Evolutionary conservation across 2,888 invertebrate genomes (phyloP), one percentile per base, ranked within the genome.

Genomic region (Chydorus sphaericus): DNA sequence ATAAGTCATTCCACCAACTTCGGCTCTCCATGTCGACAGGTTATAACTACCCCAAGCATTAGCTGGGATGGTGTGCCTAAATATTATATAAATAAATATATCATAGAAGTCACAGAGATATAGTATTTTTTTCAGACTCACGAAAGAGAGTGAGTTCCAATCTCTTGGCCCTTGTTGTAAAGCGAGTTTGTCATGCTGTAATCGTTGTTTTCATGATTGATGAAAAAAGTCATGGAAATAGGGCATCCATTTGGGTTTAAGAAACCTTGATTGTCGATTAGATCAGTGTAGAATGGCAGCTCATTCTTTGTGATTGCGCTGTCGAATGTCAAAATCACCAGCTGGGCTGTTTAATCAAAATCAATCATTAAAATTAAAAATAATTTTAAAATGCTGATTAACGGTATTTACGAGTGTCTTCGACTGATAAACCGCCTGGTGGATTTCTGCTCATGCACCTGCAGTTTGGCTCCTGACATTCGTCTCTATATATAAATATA

Each of bases 131-230:
- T 5, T 6, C 8, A 18, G 7, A 52, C 52, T 33, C 23, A 52
- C 52, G 67, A 64, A 14, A 84, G 77, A 5, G 83, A 83, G 66
- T 84, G 83, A 1, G 83, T 70, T 0, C 79, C 82, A 2, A 85
- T 79, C 68, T 84, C 83, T 59, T 77, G 79, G 0, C 83, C 77
- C 11, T 70, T 64, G 36, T 70, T 63, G 62, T 78, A 77, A 1
- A 85, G 70, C 52, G 78, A 73, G 63, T 82, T 78, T 2, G 82
- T 73, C 58, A 73, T 62, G 5, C 70, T 68, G 63, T 85, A 85
- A 67, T 83, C 77, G 0, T 81, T 82, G 66, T 83, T 85, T 60
- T 83, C 80, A 63, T 86, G 85, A 33, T 77, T 80, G 29, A 84
- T 73, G 66, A 77, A 86, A 69, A 83, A 82, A 0, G 85, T 85